Conservation (phyloP, 1,140 invertebrate genomes). For the Drosophila tani region DNA sequence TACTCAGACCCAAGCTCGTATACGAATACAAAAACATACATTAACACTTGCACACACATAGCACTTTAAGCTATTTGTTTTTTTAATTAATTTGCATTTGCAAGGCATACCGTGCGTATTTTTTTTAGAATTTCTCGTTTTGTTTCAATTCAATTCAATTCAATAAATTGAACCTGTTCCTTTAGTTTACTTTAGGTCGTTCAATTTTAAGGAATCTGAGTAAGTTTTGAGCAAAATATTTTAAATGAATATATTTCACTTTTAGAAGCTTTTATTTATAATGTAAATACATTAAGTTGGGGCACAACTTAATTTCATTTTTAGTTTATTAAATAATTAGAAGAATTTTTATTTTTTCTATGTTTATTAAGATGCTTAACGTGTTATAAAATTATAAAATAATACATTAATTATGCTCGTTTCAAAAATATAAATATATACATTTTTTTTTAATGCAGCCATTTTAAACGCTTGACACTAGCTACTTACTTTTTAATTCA, state of each 20-base stretch:
- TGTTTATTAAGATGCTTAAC: too few relatives aligned
- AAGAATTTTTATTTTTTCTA: too few relatives aligned
- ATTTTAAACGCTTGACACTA: too few relatives aligned
- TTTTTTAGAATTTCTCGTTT: slow-evolving; percentile 32
- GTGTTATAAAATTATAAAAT: too few relatives aligned
- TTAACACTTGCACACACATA: slow-evolving; percentile 9
- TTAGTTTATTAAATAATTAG: not conserved
- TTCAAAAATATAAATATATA: too few relatives aligned
- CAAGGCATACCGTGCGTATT: slow-evolving; percentile 35
- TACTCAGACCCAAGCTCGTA: slow-evolving; percentile 18
- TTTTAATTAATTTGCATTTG: slow-evolving; percentile 72
- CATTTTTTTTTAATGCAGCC: too few relatives aligned
- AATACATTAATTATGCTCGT: too few relatives aligned
- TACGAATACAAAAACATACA: slow-evolving; percentile 10
- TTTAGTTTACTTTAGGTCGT: not conserved
- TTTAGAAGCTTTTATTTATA: not conserved
- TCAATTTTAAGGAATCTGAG: not conserved
- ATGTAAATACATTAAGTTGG: not conserved
- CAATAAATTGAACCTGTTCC: slow-evolving; percentile 39
- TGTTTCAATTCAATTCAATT: slow-evolving; percentile 48
- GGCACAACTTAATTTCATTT: not conserved
- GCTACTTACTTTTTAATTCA: slow-evolving; percentile 14
- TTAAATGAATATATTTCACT: not conserved
- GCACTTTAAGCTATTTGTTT: slow-evolving; percentile 23
- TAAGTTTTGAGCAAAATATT: not conserved